Percentiles rank a stretch among this genome's conserved stretches.
Evolutionary conservation across 2,113 vertebrate species (phyloP).

Genomic region (Melanocharis versteri): DNA sequence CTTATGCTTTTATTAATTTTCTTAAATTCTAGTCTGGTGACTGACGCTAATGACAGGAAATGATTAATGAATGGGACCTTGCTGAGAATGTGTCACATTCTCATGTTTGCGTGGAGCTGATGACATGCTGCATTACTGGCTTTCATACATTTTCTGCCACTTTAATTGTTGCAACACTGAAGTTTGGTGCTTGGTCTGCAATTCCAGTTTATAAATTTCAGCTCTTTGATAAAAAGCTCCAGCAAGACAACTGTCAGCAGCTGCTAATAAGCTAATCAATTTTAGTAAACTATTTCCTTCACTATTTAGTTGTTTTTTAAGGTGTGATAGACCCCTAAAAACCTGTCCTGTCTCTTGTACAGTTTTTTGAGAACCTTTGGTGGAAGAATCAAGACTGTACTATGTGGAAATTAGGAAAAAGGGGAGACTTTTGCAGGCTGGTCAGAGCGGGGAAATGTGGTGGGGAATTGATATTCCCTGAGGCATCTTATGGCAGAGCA

Average conservation of each 20-base stretch:
- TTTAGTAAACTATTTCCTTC: neutral
- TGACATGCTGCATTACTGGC: neutral
- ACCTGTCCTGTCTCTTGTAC: neutral
- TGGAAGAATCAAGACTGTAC: neutral
- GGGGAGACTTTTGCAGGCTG: accelerated
- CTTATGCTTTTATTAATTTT: neutral
- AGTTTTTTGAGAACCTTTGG: neutral
- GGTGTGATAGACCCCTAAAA: neutral
- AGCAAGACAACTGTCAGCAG: neutral
- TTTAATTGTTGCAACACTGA: neutral
- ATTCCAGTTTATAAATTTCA: neutral
- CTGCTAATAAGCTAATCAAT: neutral
- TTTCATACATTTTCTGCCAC: neutral
- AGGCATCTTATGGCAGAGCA: neutral
- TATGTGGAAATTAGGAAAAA: neutral
- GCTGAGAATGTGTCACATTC: neutral
- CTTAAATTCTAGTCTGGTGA: neutral
- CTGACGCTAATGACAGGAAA: conserved; percentile 20
- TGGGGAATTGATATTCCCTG: neutral
- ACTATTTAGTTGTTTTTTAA: neutral
- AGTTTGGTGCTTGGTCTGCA: neutral
- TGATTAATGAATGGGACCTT: neutral
- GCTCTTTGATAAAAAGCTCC: neutral
- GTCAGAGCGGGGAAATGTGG: neutral
- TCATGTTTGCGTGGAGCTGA: neutral